phyloP scores from a whole-genome alignment of 2,797 vertebrate genomes.

The Microctenopoma steveboyesi region DNA sequence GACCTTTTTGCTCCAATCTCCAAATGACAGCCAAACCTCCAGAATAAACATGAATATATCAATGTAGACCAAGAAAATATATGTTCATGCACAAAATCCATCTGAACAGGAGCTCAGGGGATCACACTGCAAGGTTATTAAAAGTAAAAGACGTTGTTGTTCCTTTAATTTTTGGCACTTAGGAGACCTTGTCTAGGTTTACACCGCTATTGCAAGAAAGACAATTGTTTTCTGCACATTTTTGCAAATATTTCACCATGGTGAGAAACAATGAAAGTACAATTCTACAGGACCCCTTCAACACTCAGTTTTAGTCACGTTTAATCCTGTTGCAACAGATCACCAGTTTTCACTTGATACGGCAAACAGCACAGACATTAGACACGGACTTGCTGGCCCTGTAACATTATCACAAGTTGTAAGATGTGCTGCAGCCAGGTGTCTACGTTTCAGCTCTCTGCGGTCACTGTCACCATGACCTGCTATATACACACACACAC shows the following conservation, averaged over 20 bases:
- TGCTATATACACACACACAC: not conserved
- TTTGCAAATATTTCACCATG: no score
- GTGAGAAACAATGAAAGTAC: no score
- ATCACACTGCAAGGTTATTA: no score
- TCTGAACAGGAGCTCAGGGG: not conserved
- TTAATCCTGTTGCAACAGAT: no score
- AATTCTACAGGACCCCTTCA: no score
- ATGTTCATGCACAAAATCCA: not conserved
- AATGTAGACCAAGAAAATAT: not conserved
- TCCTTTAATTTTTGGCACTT: no score
- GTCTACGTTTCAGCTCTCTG: constrained; percentile 19
- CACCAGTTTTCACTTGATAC: not conserved
- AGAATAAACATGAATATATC: constrained; percentile 6
- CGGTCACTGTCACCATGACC: constrained; percentile 17
- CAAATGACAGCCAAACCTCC: constrained; percentile 19
- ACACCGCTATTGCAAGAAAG: no score
- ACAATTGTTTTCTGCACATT: no score
- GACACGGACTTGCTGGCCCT: not conserved
- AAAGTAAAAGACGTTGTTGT: no score
- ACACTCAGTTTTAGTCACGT: no score
- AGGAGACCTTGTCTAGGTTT: no score
- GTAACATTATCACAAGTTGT: not conserved
- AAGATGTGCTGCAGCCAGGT: not conserved
- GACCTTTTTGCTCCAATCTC: constrained; percentile 25
- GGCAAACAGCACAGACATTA: not conserved